These are phyloP conservation scores for Spodoptera littoralis DNA, from an alignment of 2,888 invertebrate species.

Conservation along the genomic window DNA sequence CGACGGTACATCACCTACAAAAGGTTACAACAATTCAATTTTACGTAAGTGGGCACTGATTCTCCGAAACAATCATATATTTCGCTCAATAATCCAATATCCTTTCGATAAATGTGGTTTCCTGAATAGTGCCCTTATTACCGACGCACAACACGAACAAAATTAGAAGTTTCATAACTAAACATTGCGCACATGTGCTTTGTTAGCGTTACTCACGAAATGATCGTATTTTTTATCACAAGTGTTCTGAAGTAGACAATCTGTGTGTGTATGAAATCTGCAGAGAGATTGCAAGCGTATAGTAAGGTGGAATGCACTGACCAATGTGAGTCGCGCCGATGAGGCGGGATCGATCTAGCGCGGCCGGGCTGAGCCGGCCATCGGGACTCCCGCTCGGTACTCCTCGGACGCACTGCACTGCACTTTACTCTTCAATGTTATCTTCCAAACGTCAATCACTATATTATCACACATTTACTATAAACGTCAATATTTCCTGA, in stretches of 20 bases:
- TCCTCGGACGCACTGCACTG: conserved; percentile 64
- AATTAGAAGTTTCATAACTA: conserved; percentile 52
- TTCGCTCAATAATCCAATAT: conserved; percentile 48
- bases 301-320: conserved; percentile 68
- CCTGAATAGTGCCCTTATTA: conserved; percentile 29
- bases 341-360: conserved; percentile 83
- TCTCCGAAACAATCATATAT: conserved; percentile 16
- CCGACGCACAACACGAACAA: conserved; percentile 35
- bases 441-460: conserved; percentile 47
- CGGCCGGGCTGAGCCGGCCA: conserved; percentile 72
- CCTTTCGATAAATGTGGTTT: conserved; percentile 47
- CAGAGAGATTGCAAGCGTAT: conserved; percentile 43
- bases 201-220: conserved; percentile 37
- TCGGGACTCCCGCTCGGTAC: conserved; percentile 59
- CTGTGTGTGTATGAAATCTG: conserved; percentile 25
- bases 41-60: conserved; percentile 16
- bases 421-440: conserved; percentile 59
- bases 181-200: conserved; percentile 35
- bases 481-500: conserved; percentile 16
- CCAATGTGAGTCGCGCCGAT: conserved; percentile 71
- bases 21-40: conserved; percentile 27
- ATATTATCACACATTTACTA: conserved; percentile 46
- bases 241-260: conserved; percentile 23
- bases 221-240: conserved; percentile 49
- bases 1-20: conserved; percentile 8